Evolutionary conservation across 2,888 invertebrate species (phyloP), one percentile per base, ranked within the genome.

Genomic region (Zaprionus bogoriensis): DNA sequence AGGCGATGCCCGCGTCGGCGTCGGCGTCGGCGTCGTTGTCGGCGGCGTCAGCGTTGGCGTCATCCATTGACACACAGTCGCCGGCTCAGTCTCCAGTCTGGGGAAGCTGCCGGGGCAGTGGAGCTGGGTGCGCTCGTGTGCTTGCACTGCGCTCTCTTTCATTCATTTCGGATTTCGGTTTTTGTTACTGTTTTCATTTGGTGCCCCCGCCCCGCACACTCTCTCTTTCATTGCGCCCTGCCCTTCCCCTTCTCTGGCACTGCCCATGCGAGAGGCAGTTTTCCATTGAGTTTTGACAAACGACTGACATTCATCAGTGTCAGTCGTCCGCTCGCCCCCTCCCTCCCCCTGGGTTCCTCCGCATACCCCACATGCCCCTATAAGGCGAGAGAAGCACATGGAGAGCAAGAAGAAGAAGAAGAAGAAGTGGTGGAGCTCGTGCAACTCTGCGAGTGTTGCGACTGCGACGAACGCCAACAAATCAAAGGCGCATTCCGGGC

Each of bases 241-340:
- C 27, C 27, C 27, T 2, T 10, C 27, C 3, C 27, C 27, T 27
- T 3, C 27, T 27, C 27, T 20, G 48, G 20, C 30, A 9, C 2
- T 28, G 41, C 47, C 42, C 39, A 62, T 32, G 59, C 62, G 57
- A 67, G 57, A 67, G 63, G 70, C 76, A 81, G 78, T 74, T 80
- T 84, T 74, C 71, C 83, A 77, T 80, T 72, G 81, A 72, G 83
- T 86, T 88, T 87, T 89, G 89, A 89, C 89, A 89, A 89, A 89
- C 87, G 88, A 87, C 88, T 88, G 88, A 89, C 88, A 88, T 88
- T 87, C 88, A 88, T 88, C 88, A 89, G 87, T 87, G 88, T 89
- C 89, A 88, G 74, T 50, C 65, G 66, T 38, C 47, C 63, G 53
- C 20, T 30, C 54, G 41, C 47, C 54, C 30, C 23, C 54, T 32